Evolutionary conservation across 1,140 invertebrate species (phyloP).

Genomic region (Semibalanus balanoides): DNA sequence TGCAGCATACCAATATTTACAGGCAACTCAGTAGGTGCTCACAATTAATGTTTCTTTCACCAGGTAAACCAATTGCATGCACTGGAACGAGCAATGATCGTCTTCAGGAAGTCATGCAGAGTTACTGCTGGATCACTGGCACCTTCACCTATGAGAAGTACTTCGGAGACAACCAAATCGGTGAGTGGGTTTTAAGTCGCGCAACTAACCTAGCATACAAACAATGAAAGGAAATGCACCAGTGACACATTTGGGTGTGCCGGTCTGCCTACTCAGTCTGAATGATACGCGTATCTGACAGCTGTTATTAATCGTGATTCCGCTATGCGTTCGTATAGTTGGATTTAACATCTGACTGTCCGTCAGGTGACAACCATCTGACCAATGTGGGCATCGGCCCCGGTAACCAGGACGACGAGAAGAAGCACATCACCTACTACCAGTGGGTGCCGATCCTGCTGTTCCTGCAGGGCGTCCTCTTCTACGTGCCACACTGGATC

Average conservation of each 20-base stretch:
- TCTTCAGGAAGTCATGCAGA: slow-evolving; percentile 24
- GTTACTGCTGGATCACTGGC: slow-evolving; percentile 29
- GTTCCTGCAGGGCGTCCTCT: slow-evolving; percentile 37
- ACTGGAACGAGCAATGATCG: slow-evolving; percentile 17
- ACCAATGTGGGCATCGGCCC: slow-evolving; percentile 21
- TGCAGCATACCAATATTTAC: too few species aligned
- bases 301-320: too few species aligned
- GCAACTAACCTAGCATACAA: too few species aligned
- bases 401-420: slow-evolving; percentile 9
- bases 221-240: too few species aligned
- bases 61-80: not conserved
- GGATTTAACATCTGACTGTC: not conserved
- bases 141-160: slow-evolving; percentile 26
- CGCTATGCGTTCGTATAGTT: too few species aligned
- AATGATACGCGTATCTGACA: too few species aligned
- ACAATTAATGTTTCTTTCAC: too few species aligned
- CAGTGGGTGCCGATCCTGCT: slow-evolving; percentile 37
- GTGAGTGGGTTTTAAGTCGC: too few species aligned
- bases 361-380: not conserved
- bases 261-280: too few species aligned
- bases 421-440: slow-evolving; percentile 29
- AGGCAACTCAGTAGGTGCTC: too few species aligned
- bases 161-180: slow-evolving; percentile 9
- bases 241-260: slow-evolving; percentile 5
- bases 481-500: slow-evolving; percentile 36